A percentile compares a stretch with the other conserved stretches of the same genome.
Evolutionary conservation across 2,797 vertebrate genomes (phyloP).

Genomic region (Peromyscus melanophrys): DNA sequence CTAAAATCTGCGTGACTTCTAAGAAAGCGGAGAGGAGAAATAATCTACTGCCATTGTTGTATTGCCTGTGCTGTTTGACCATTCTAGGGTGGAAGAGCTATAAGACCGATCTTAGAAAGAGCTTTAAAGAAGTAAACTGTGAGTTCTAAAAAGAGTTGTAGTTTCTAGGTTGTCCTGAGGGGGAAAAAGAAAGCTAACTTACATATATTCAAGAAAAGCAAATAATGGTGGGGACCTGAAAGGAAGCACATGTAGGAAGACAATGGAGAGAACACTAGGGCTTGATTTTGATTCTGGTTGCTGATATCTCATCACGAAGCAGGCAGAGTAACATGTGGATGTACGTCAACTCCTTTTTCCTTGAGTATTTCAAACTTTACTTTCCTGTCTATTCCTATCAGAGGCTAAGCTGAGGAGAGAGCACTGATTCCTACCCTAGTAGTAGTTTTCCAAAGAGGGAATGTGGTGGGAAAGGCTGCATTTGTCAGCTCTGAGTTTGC

Average conservation of each 20-base stretch:
- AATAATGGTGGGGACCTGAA: neutral
- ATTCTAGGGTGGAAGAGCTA: neutral
- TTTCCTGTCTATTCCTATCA: neutral
- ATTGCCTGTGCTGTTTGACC: neutral
- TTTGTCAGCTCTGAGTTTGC: neutral
- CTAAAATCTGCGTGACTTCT: conserved; percentile 16
- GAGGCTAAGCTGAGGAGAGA: neutral
- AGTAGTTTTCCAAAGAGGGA: neutral
- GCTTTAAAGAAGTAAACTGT: neutral
- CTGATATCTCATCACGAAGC: neutral
- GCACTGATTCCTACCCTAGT: conserved; percentile 19
- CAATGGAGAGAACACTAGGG: neutral
- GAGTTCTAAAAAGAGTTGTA: neutral
- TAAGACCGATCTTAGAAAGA: neutral
- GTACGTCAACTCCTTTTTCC: neutral
- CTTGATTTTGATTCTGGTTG: conserved; percentile 4
- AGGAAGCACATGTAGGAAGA: neutral
- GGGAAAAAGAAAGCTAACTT: neutral
- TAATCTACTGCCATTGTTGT: neutral
- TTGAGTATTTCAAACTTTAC: conserved; percentile 39
- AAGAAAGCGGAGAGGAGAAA: neutral
- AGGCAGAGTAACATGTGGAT: neutral
- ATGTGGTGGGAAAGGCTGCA: conserved; percentile 21
- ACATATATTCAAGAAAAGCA: neutral
- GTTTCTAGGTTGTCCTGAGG: conserved; percentile 53